Percentiles rank a stretch among this genome's conserved stretches.
Conservation (phyloP, 2,797 vertebrate species). For the Caiman crocodilus region DNA sequence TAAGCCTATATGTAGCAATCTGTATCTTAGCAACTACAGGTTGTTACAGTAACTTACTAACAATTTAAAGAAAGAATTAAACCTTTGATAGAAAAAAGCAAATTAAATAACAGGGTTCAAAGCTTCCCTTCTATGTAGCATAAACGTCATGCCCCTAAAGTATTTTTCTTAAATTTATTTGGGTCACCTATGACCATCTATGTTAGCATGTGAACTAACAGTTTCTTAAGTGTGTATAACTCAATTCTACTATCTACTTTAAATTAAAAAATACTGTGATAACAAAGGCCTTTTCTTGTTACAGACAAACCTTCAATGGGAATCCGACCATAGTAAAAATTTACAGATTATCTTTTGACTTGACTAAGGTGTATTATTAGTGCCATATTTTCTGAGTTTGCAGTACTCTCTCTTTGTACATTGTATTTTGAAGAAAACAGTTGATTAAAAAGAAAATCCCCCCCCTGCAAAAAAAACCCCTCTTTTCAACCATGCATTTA, state of each 20-base stretch:
- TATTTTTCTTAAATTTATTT: background rate
- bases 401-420: background rate
- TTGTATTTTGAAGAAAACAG: background rate
- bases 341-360: background rate
- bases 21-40: constrained; percentile 57
- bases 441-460: background rate
- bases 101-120: background rate
- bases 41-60: constrained; percentile 35
- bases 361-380: background rate
- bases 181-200: background rate
- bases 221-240: background rate
- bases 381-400: background rate
- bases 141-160: background rate
- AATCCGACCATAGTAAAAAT: background rate
- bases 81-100: background rate
- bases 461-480: background rate
- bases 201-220: background rate
- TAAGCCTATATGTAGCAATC: constrained; percentile 18
- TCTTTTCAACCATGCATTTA: background rate
- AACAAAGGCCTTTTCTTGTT: too few species aligned
- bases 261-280: background rate
- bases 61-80: constrained; percentile 9
- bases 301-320: background rate
- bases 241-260: background rate
- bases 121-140: background rate